These are phyloP conservation scores for Pseudomyrmex cubaensis DNA, from an alignment of 1,140 invertebrate genomes.

Conservation along the genomic window DNA sequence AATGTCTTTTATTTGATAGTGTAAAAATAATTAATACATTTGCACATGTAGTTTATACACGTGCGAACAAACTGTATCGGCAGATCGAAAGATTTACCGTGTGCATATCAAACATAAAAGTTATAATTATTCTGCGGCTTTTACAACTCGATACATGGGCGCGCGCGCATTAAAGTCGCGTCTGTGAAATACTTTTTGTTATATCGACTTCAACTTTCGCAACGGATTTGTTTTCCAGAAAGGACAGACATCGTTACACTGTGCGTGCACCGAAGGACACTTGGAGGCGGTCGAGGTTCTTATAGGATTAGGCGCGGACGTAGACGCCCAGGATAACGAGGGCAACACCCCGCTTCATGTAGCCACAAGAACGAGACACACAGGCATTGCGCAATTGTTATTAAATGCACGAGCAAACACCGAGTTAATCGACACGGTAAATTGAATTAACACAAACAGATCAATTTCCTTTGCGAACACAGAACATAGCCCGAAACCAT, in stretches of 20 bases:
- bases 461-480: not conserved
- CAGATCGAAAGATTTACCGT: too few species aligned
- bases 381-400: conserved; percentile 90
- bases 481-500: not conserved
- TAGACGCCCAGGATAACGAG: conserved; percentile 89
- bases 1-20: too few species aligned
- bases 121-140: too few species aligned
- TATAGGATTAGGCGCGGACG: conserved; percentile 86
- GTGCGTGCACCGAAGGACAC: conserved; percentile 91
- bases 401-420: conserved; percentile 87
- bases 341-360: conserved; percentile 93
- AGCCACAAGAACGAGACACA: conserved; percentile 92
- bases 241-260: conserved; percentile 90
- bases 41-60: too few species aligned
- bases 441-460: conserved; percentile 6
- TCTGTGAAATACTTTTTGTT: not conserved
- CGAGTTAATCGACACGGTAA: conserved; percentile 86
- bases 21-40: too few species aligned
- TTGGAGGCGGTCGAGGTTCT: conserved; percentile 89
- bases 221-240: conserved; percentile 82
- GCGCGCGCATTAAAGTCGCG: not conserved
- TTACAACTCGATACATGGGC: too few species aligned
- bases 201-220: not conserved
- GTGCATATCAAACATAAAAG: too few species aligned
- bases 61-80: too few species aligned